phyloP scores from a whole-genome alignment of 1,140 invertebrate species.

The Neodiprion virginianus region DNA sequence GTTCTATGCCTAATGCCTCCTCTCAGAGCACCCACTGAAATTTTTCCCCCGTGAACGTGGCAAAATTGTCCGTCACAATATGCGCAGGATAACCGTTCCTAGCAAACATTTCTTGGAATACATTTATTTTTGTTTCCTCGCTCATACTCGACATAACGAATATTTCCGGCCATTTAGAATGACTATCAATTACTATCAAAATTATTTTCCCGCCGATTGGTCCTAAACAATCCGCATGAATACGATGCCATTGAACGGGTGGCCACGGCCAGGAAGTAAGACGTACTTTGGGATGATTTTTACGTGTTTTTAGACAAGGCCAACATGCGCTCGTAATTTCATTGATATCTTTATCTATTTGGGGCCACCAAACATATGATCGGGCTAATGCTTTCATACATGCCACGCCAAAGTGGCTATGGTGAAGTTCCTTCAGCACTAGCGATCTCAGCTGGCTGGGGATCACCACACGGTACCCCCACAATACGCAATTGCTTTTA shows the following conservation, averaged over 20 bases:
- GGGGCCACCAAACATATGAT: conserved; percentile 56
- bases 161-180: no score
- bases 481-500: conserved; percentile 34
- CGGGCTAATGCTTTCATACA: conserved; percentile 59
- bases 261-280: conserved; percentile 54
- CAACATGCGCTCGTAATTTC: conserved; percentile 23
- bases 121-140: no score
- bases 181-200: neutral
- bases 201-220: conserved; percentile 34
- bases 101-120: no score
- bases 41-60: conserved; percentile 10
- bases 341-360: conserved; percentile 56
- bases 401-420: conserved; percentile 49
- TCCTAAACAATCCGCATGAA: conserved; percentile 46
- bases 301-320: conserved; percentile 25
- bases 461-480: conserved; percentile 47
- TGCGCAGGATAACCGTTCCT: neutral
- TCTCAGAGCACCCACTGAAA: no score
- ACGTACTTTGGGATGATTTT: neutral
- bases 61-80: no score
- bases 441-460: conserved; percentile 36
- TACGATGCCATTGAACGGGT: conserved; percentile 51
- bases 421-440: conserved; percentile 26
- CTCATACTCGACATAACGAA: no score
- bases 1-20: no score